A percentile compares a stretch with the other conserved stretches of the same genome.
Conservation (phyloP, 2,888 invertebrate species). For the Patella caerulea region DNA sequence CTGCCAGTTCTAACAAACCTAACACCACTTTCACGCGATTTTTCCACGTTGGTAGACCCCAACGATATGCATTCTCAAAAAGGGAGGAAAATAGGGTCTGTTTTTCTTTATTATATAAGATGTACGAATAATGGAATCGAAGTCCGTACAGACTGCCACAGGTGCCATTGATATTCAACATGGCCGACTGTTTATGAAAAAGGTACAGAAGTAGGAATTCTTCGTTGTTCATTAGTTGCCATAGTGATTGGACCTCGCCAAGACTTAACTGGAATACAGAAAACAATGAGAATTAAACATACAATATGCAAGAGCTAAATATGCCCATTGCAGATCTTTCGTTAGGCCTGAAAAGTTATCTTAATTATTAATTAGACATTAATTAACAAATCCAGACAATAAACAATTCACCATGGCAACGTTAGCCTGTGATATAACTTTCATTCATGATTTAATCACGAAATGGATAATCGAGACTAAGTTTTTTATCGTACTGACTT, state of each 20-base stretch:
- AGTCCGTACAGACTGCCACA: neutral
- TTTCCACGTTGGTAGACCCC: neutral
- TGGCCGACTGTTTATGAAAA: neutral
- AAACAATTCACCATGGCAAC: too few relatives aligned
- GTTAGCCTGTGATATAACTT: too few relatives aligned
- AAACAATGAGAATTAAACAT: too few relatives aligned
- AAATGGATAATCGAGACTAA: too few relatives aligned
- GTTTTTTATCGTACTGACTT: too few relatives aligned
- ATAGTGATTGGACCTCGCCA: neutral
- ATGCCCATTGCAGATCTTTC: too few relatives aligned
- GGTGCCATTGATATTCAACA: slow-evolving; percentile 5
- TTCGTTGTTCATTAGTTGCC: neutral
- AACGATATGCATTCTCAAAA: neutral
- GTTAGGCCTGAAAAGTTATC: too few relatives aligned
- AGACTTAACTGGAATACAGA: neutral
- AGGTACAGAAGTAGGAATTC: slow-evolving; percentile 5
- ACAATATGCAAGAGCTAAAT: too few relatives aligned
- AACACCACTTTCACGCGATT: slow-evolving; percentile 6
- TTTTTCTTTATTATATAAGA: neutral
- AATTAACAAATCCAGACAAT: too few relatives aligned
- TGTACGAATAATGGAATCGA: neutral
- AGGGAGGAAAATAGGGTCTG: neutral
- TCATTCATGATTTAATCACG: too few relatives aligned
- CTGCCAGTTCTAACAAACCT: slow-evolving; percentile 8
- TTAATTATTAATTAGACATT: too few relatives aligned